A percentile compares a stretch with the other conserved stretches of the same genome.
Conservation (phyloP, 92 coral and sea anemone species). For the Umimayanthus kanabou region DNA sequence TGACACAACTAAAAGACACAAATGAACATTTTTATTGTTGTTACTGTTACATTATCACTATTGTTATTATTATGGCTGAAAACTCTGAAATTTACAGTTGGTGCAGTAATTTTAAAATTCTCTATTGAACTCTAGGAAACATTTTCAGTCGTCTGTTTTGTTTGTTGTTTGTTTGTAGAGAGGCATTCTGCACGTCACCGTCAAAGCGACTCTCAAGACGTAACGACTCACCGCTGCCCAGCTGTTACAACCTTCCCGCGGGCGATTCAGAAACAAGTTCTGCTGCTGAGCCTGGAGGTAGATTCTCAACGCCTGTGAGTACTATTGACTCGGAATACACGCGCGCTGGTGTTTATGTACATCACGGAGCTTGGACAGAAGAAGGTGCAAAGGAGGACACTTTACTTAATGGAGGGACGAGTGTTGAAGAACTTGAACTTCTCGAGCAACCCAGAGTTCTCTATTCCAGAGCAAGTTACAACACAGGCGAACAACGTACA, state of each 20-base stretch:
- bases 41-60: too few species aligned
- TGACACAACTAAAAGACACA: too few species aligned
- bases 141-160: too few species aligned
- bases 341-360: background rate
- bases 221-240: background rate
- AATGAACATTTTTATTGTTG: too few species aligned
- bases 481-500: background rate
- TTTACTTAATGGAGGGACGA: background rate
- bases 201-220: conserved; percentile 22
- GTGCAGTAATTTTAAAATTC: too few species aligned
- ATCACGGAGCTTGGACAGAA: background rate
- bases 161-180: background rate
- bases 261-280: background rate
- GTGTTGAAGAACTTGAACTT: background rate
- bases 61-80: too few species aligned
- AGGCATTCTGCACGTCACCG: conserved; percentile 12
- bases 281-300: background rate
- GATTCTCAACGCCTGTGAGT: background rate
- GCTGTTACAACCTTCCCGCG: background rate
- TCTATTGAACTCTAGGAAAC: background rate
- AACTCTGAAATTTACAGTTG: too few species aligned
- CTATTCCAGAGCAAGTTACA: background rate
- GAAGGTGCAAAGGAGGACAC: background rate
- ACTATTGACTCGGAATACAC: background rate
- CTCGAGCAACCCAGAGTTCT: background rate